Evolutionary conservation across 2,797 vertebrate genomes (phyloP), one percentile per base, ranked within the genome.

Genomic region (Myiotriccus ornatus): DNA sequence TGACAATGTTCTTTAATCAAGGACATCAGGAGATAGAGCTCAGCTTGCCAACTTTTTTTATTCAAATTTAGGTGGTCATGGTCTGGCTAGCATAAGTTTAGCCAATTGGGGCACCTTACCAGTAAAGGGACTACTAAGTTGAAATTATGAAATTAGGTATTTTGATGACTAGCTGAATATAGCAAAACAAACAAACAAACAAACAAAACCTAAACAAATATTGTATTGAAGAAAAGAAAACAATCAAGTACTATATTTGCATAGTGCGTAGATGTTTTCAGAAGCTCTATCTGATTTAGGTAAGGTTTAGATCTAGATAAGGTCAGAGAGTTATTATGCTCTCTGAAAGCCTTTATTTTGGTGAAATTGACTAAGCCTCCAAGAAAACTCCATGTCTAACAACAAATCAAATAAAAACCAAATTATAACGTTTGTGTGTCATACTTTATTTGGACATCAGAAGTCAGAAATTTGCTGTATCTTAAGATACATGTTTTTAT

Each of bases 61-160:
- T 16, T 68, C 44, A 25, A 9, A 2, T 81, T 90, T 63, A 59
- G 17, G 28, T 43, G 9, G 14, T 10, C n/a, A 24, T 46, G 14
- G 4, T 74, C 68, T 46, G 46, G 8, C 9, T 37, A 63, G 70
- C 5, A 43, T 9, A 50, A 34, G 19, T 44, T 73, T 50, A 60
- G 18, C 8, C 21, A 44, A 0, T 0, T 49, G 17, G 7, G 10
- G 2, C 6, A 60, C 5, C n/a, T 87, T 50, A 46, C 18, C n/a
- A 20, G 64, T 80, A 59, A 13, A 32, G 2, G 39, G 13, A 39
- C 5, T 43, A 7, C 34, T 24, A 63, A 23, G 7, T 34, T 80
- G 19, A 12, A 67, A 27, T 6, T 47, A 27, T 19, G 12, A 32
- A 82, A 43, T 76, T n/a, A 53, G 30, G 4, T 24, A 27, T 71